Conservation (phyloP, 2,888 invertebrate species). For the Lepidocyrtinus sp. region DNA sequence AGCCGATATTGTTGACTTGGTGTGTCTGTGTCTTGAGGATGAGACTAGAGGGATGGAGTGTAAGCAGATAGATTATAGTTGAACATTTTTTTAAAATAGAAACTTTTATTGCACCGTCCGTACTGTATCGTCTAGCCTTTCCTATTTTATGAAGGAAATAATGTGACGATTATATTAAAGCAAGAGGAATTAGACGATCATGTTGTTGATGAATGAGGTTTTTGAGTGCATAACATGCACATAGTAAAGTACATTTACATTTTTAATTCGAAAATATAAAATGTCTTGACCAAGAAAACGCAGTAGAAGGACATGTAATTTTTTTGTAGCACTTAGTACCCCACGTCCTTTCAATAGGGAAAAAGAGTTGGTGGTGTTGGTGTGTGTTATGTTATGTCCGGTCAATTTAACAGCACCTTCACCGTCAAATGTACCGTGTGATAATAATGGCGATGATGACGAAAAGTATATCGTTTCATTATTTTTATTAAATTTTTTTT, state of each 20-base stretch:
- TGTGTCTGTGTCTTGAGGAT: no score
- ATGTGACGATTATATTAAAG: not conserved
- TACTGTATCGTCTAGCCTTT: not conserved
- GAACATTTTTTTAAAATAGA: no score
- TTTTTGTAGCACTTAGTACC: no score
- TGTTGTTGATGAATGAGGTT: not conserved
- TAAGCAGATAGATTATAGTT: no score
- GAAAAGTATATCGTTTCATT: constrained; percentile 9
- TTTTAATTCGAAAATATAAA: constrained; percentile 7
- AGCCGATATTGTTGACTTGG: no score
- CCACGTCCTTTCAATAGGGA: not conserved
- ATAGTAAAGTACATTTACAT: not conserved
- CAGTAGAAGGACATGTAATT: constrained; percentile 41
- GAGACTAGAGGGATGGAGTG: no score
- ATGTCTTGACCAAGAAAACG: constrained; percentile 23
- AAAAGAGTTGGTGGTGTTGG: not conserved
- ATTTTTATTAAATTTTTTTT: constrained; percentile 17
- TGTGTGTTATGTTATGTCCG: constrained; percentile 20
- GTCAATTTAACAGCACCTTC: constrained; percentile 41
- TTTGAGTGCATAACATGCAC: not conserved
- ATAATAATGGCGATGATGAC: not conserved
- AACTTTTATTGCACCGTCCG: not conserved
- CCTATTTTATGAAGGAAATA: not conserved
- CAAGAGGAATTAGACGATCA: not conserved
- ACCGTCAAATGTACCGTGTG: constrained; percentile 36